A percentile compares a stretch with the other conserved stretches of the same genome.
Conservation (phyloP, 2,113 vertebrate species). For the Varanus komodoensis region DNA sequence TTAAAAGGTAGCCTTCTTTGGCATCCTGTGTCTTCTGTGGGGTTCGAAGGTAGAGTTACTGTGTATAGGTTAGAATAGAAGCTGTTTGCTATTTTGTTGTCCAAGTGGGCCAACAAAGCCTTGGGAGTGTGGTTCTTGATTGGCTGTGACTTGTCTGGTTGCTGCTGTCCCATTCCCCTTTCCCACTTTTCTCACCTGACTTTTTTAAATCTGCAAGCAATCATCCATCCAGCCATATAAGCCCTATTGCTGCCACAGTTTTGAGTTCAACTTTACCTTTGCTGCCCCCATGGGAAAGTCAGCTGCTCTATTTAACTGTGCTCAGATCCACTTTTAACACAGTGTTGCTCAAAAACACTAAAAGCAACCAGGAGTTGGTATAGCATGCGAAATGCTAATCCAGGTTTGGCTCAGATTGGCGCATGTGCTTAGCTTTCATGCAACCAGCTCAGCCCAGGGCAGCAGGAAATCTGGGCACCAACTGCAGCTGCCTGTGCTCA, state of each 20-base stretch:
- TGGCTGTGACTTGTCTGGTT: too few relatives aligned
- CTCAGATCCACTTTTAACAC: background rate
- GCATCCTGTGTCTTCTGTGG: too few relatives aligned
- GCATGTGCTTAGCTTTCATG: background rate
- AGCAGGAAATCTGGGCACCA: background rate
- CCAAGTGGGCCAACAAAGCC: too few relatives aligned
- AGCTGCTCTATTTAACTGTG: background rate
- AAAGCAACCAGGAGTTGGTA: background rate
- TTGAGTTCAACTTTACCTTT: background rate
- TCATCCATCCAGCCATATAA: background rate
- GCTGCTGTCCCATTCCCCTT: fast-evolving
- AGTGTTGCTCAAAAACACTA: background rate
- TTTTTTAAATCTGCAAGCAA: conserved; percentile 10
- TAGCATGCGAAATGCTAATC: background rate
- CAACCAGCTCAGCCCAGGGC: background rate
- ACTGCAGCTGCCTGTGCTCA: background rate
- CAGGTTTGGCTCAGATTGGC: background rate
- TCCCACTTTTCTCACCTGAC: background rate
- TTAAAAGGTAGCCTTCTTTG: background rate
- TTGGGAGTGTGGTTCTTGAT: too few relatives aligned
- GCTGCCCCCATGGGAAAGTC: background rate
- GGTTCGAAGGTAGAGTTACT: too few relatives aligned
- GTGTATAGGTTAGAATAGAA: too few relatives aligned
- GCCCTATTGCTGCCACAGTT: background rate
- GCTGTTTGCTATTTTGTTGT: too few relatives aligned